Evolutionary conservation across 2,113 vertebrate species (phyloP).

Genomic region (Ictidomys tridecemlineatus): DNA sequence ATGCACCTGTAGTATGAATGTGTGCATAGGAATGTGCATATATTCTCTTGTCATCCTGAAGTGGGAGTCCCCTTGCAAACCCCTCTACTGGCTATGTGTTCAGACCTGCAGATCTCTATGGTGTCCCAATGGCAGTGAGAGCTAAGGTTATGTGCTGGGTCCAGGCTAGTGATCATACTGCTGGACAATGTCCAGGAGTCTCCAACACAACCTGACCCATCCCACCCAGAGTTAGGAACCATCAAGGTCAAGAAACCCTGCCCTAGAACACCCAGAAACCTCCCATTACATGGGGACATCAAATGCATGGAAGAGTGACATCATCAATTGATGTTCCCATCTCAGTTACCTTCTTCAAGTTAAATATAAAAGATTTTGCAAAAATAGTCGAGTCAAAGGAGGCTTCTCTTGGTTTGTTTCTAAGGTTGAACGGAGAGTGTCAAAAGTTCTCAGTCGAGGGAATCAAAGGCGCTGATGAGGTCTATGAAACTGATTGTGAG

Average conservation of each 20-base stretch:
- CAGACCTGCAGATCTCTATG: fast-evolving
- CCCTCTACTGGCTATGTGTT: fast-evolving
- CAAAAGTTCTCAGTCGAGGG: no score
- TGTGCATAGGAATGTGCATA: no score
- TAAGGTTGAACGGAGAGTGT: not conserved
- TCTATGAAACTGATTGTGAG: no score
- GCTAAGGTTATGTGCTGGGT: fast-evolving
- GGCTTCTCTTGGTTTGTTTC: not conserved
- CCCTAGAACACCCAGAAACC: fast-evolving
- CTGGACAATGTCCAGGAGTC: fast-evolving
- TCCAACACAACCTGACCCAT: not conserved
- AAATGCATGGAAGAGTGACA: fast-evolving
- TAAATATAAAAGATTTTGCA: not conserved
- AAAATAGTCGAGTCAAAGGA: fast-evolving
- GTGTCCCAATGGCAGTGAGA: fast-evolving
- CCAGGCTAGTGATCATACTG: no score
- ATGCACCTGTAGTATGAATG: no score
- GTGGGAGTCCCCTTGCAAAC: fast-evolving
- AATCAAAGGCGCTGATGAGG: fast-evolving
- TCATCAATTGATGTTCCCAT: not conserved
- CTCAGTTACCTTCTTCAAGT: not conserved
- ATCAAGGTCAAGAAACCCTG: not conserved
- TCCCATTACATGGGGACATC: fast-evolving
- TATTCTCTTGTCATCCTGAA: fast-evolving
- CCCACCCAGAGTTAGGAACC: fast-evolving